These are phyloP conservation scores for Neosilurus hyrtlii DNA, from an alignment of 2,797 vertebrate genomes.

Conservation along the genomic window DNA sequence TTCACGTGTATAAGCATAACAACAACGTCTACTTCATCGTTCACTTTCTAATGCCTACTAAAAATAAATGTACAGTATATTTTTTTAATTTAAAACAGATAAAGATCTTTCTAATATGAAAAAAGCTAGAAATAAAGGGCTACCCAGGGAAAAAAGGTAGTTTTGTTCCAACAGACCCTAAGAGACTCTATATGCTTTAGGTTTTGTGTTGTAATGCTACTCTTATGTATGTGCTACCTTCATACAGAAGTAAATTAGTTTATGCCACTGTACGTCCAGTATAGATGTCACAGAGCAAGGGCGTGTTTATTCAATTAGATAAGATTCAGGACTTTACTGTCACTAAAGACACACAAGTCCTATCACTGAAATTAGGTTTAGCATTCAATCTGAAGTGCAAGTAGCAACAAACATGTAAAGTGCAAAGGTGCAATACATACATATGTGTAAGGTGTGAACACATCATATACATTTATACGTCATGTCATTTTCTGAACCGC, in stretches of 20 bases:
- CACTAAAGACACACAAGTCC: too few species aligned
- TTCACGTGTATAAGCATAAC: not conserved
- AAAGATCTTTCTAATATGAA: not conserved
- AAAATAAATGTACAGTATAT: conserved; percentile 52
- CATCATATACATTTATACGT: too few species aligned
- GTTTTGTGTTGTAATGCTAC: not conserved
- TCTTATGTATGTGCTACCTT: not conserved
- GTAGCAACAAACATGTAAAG: too few species aligned
- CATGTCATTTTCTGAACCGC: too few species aligned
- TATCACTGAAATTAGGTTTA: too few species aligned
- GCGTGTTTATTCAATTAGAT: too few species aligned
- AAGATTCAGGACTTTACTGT: too few species aligned
- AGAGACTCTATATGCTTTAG: not conserved
- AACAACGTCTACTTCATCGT: not conserved
- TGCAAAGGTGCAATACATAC: too few species aligned
- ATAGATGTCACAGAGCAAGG: not conserved
- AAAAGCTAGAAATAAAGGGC: conserved; percentile 1
- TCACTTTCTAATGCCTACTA: conserved; percentile 2
- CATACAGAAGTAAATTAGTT: not conserved
- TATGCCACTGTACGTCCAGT: conserved; percentile 1
- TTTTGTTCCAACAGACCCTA: not conserved
- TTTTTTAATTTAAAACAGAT: conserved; percentile 41
- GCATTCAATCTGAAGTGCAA: too few species aligned
- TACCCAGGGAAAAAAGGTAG: not conserved
- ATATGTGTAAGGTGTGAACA: too few species aligned